Base-by-base conservation (phyloP, 1,140 invertebrate genomes). In the Drosophila pseudoananassae region DNA sequence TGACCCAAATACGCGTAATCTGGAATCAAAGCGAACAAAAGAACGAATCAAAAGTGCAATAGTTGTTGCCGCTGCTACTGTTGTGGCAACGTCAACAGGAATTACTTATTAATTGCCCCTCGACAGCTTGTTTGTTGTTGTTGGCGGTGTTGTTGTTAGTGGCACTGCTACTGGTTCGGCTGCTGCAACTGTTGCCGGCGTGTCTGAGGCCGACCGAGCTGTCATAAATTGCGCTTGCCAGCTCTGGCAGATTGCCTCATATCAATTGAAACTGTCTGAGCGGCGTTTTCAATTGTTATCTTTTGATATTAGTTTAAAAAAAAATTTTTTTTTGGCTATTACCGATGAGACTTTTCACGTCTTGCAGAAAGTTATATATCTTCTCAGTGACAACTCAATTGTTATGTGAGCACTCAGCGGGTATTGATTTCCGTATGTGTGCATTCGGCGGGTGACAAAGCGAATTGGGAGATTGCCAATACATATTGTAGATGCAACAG, bases 31-130 rank as follows among this genome's bases (percentile, higher is more conserved):
- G 6, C 23, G 25, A 66, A 76, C 72, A 74, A 85, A 76, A 82
- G 78, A 75, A 78, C 70, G 49, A 82, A 87, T 87, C 49, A 59
- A 31, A 57, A n/a, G 49, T 76, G 82, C 75, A 87, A 85, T 65
- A 78, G 49, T 69, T 65, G 58, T 20, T 27, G 49, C 58, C 53
- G 47, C 57, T 25, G 54, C 61, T 52, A 38, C 31, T 20, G 29
- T 36, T 85, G 64, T 49, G 64, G 81, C 82, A 87, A 87, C 77
- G 68, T 74, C 70, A 60, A 57, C 78, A 52, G 59, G 76, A 88
- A 88, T 88, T 88, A 88, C 56, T 77, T 88, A 88, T 88, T 88
- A 88, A 88, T 85, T 85, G 74, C 74, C 74, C 25, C 64, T 61
- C 63, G 70, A 57, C 43, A 20, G 43, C 46, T 47, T 17, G 36